Percentiles rank a stretch among this genome's conserved stretches.
Conservation (phyloP, 1,140 invertebrate species). For the Atta cephalotes region DNA sequence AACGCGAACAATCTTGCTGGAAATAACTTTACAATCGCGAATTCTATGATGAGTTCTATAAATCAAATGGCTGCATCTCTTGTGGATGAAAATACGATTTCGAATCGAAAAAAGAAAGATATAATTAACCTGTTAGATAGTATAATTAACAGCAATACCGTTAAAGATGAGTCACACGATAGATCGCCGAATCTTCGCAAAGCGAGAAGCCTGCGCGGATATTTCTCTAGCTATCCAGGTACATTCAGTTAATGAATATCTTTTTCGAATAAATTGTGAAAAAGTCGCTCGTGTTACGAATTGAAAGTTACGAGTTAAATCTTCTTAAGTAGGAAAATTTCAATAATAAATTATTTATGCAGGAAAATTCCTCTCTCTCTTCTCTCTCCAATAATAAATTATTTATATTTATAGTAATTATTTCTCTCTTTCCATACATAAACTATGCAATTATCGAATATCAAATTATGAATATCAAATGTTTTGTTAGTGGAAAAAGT, state of each 20-base stretch:
- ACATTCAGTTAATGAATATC: neutral
- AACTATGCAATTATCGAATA: neutral
- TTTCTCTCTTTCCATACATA: too few species aligned
- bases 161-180: conserved; percentile 2
- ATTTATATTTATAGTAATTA: neutral
- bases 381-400: neutral
- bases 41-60: neutral
- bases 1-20: neutral
- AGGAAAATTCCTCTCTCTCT: neutral
- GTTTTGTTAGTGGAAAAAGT: neutral
- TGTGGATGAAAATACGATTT: conserved; percentile 59
- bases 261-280: neutral
- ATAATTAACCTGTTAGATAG: neutral
- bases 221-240: conserved; percentile 81
- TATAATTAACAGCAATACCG: neutral
- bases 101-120: conserved; percentile 64
- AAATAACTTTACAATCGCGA: conserved; percentile 12
- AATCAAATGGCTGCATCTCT: conserved; percentile 24
- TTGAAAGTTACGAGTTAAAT: neutral
- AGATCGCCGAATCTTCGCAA: conserved; percentile 51
- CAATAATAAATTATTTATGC: neutral
- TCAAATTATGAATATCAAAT: neutral
- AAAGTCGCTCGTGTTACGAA: neutral
- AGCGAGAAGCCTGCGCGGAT: conserved; percentile 67
- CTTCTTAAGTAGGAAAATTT: neutral